Percentiles rank a stretch among this genome's conserved stretches.
These are phyloP conservation scores for Phainopepla nitens DNA, from an alignment of 2,113 vertebrate species.

Conservation along the genomic window DNA sequence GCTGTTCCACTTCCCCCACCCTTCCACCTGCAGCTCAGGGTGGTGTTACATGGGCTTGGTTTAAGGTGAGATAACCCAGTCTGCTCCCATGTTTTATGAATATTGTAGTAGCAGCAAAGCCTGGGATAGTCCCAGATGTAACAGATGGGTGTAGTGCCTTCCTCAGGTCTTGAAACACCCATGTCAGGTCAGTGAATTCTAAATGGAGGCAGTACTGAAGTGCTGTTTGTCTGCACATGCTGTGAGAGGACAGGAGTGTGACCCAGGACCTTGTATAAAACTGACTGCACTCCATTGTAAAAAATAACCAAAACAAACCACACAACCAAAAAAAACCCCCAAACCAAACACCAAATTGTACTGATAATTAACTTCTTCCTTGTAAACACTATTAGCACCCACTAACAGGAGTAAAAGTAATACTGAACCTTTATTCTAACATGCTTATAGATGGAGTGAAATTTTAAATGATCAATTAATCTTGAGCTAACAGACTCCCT, in stretches of 20 bases:
- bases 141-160: neutral
- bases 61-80: neutral
- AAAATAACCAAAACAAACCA: neutral
- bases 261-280: neutral
- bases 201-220: neutral
- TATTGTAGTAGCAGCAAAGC: neutral
- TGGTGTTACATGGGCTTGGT: neutral
- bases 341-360: neutral
- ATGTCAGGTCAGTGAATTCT: neutral
- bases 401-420: neutral
- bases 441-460: neutral
- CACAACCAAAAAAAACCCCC: too few species aligned
- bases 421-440: neutral
- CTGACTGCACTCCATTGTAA: neutral
- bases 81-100: neutral
- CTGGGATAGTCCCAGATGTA: neutral
- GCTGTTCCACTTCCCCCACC: neutral
- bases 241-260: neutral
- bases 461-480: neutral
- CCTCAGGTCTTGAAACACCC: neutral
- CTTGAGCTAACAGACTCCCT: neutral
- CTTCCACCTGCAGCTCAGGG: neutral
- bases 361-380: neutral
- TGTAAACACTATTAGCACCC: neutral
- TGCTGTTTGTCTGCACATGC: neutral